Conservation (phyloP, 2,888 invertebrate species). For the Clitarchus hookeri region DNA sequence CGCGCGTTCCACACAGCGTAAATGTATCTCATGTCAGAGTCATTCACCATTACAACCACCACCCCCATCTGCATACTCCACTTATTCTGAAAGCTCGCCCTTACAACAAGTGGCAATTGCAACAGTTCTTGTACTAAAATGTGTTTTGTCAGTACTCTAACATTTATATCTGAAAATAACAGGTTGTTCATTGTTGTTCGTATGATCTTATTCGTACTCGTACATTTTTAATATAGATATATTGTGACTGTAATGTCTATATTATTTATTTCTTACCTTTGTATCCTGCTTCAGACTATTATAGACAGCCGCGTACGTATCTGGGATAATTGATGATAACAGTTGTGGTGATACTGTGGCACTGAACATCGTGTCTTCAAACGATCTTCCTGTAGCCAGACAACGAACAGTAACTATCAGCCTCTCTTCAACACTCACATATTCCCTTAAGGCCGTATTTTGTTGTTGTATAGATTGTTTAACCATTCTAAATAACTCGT, state of each 20-base stretch:
- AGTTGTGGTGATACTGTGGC: background rate
- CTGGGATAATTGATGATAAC: background rate
- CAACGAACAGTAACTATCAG: slow-evolving; percentile 1
- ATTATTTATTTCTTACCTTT: background rate
- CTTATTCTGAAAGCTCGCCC: background rate
- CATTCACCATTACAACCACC: too few relatives aligned
- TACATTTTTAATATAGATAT: background rate
- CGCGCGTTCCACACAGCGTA: background rate
- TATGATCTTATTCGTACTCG: too few relatives aligned
- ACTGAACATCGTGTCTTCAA: slow-evolving; percentile 7
- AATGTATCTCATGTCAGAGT: too few relatives aligned
- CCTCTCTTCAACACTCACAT: background rate
- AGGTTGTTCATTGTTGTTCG: background rate
- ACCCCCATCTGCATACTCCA: too few relatives aligned
- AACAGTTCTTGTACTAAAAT: background rate
- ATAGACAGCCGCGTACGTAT: slow-evolving; percentile 10
- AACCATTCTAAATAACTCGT: background rate
- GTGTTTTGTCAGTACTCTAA: background rate
- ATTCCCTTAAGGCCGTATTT: background rate
- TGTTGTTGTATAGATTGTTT: background rate
- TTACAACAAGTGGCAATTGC: background rate
- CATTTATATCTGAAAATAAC: background rate
- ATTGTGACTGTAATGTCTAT: background rate
- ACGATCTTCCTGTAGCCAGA: slow-evolving; percentile 1
- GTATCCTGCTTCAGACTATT: background rate